Evolutionary conservation across 2,888 invertebrate species (phyloP).

Genomic region (Trachelus stipa): DNA sequence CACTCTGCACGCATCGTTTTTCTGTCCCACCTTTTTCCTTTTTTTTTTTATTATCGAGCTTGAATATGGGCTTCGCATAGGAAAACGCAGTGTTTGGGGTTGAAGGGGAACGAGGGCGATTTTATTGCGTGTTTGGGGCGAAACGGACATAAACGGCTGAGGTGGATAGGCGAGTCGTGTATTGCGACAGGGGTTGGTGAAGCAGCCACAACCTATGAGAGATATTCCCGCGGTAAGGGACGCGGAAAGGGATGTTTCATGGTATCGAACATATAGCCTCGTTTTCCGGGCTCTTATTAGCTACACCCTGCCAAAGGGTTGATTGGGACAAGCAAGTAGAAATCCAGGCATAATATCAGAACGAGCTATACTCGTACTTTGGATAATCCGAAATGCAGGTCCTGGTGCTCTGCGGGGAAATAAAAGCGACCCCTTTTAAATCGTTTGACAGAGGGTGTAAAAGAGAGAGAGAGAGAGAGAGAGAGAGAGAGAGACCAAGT

Average conservation of each 20-base stretch:
- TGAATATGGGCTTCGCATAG: conserved; percentile 55
- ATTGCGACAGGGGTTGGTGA: conserved; percentile 23
- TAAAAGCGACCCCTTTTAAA: not conserved
- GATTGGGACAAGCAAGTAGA: not conserved
- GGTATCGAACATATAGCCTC: not conserved
- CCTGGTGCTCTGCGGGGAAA: not conserved
- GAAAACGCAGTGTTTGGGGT: conserved; percentile 42
- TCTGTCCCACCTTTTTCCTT: not conserved
- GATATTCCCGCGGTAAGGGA: not conserved
- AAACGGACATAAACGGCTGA: conserved; percentile 49
- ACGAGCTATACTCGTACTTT: not conserved
- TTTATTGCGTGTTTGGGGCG: conserved; percentile 58
- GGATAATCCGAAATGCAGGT: not conserved
- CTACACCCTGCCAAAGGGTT: not conserved
- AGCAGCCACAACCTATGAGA: not conserved
- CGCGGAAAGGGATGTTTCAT: not conserved
- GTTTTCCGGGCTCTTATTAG: not conserved
- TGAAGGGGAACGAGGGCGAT: conserved; percentile 46
- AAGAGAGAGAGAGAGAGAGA: conserved; percentile 14
- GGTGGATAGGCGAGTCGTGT: conserved; percentile 39
- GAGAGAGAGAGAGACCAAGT: conserved; percentile 3
- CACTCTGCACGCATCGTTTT: not conserved
- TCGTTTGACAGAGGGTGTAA: not conserved
- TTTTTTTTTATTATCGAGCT: conserved; percentile 33
- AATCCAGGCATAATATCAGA: not conserved